These are phyloP conservation scores for Rhopalosiphum nymphaeae DNA, from an alignment of 2,888 invertebrate genomes.

Conservation along the genomic window DNA sequence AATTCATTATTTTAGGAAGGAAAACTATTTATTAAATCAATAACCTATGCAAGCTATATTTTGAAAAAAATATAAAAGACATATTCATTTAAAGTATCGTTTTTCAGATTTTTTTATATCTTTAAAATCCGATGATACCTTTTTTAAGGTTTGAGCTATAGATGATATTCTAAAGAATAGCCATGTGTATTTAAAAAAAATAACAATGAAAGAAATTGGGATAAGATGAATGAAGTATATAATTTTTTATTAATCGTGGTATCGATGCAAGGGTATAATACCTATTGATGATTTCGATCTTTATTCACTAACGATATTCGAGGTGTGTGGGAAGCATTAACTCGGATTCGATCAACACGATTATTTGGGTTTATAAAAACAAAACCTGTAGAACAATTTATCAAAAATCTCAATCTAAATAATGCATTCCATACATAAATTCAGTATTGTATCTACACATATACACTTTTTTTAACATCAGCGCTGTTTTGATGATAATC, in stretches of 20 bases:
- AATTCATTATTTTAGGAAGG: background rate
- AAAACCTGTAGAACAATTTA: constrained; percentile 17
- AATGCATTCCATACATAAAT: background rate
- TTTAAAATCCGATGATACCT: background rate
- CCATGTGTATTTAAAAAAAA: background rate
- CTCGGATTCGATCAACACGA: constrained; percentile 20
- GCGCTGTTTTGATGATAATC: background rate
- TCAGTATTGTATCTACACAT: background rate
- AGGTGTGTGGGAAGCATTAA: constrained; percentile 35
- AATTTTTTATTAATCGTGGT: background rate
- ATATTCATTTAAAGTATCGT: background rate
- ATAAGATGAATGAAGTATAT: background rate
- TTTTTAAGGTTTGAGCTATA: background rate
- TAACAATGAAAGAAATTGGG: background rate
- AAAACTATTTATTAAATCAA: background rate
- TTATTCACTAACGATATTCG: background rate
- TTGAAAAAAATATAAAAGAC: background rate
- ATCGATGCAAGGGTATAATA: background rate
- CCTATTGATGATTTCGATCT: constrained; percentile 39
- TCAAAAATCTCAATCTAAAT: constrained; percentile 25
- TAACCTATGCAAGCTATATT: background rate
- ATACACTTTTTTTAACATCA: background rate
- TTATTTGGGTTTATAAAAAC: constrained; percentile 21
- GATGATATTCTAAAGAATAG: background rate
- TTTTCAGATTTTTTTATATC: background rate